Evolutionary conservation across 2,113 vertebrate species (phyloP), one percentile per base, ranked within the genome.

Genomic region (Myiagra hebetior): DNA sequence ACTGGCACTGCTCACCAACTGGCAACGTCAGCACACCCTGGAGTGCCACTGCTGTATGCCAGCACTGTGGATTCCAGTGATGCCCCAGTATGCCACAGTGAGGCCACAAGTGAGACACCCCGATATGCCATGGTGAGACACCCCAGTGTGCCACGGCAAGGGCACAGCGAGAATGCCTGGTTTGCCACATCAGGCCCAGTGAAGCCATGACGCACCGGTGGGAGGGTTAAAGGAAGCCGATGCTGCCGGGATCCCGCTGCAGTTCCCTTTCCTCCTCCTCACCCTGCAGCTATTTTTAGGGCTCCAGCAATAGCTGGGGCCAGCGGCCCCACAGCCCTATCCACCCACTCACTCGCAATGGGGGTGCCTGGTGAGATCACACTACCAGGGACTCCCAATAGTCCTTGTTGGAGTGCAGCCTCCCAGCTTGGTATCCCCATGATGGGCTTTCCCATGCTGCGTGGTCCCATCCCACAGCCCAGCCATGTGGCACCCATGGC

Each of bases 181-280:
- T 11, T 64, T 16, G 47, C 41, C 47, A 16, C 10, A 39, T 52
- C 57, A 44, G 31, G 44, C 39, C 26, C 3, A 0, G 37, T 35
- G 47, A 64, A n/a, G 37, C 56, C 50, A 44, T 1, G 17, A 23
- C 0, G 0, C 9, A 47, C 60, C 2, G 0, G 53, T 9, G 9
- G 90, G 86, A 83, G 87, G 82, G 86, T 90, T 78, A 79, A 82
- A 83, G 93, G 91, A 95, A 95, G 82, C 56, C 12, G 14, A 65
- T 4, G 7, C 60, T 83, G 77, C 72, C 2, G 27, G 77, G 62
- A 93, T 95, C 82, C 87, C 35, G 17, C 55, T 55, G 27, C 77
- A 93, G 77, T 79, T 95, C 77, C 86, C 72, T 69, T 90, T 90
- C 82, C 93, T 95, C 50, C 90, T 95, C 55, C 90, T 69, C 82